Conservation (phyloP, 1,140 invertebrate species). For the Marisa cornuarietis region DNA sequence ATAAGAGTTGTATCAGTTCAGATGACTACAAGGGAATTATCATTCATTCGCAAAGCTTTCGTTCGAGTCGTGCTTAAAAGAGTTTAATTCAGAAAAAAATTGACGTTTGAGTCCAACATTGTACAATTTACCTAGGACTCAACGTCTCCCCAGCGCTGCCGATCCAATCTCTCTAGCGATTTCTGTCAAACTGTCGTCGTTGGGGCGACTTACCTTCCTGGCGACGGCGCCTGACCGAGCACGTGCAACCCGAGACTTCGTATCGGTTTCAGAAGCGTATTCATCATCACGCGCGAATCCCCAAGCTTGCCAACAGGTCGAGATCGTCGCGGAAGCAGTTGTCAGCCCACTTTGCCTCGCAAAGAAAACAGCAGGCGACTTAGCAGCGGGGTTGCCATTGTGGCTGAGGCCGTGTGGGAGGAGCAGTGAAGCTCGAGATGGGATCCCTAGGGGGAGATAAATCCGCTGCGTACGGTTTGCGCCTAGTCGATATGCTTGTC, state of each 20-base stretch:
- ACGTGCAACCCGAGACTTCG: background rate
- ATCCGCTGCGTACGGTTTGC: background rate
- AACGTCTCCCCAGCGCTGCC: too few species aligned
- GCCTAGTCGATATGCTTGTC: too few species aligned
- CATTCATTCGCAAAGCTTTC: too few species aligned
- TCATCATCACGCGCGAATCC: background rate
- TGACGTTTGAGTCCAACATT: too few species aligned
- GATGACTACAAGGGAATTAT: too few species aligned
- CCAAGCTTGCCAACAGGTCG: background rate
- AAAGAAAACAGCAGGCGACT: slow-evolving; percentile 12
- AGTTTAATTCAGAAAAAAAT: too few species aligned
- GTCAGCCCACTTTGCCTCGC: background rate
- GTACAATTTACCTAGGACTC: too few species aligned
- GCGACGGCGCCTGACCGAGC: background rate
- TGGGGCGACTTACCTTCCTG: too few species aligned
- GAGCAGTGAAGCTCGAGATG: background rate
- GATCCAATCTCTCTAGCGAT: too few species aligned
- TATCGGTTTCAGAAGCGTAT: slow-evolving; percentile 6
- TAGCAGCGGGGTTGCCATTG: slow-evolving; percentile 19
- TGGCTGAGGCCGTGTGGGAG: slow-evolving; percentile 16
- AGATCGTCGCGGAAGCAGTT: background rate
- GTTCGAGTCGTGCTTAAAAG: too few species aligned
- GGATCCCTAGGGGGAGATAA: slow-evolving; percentile 4
- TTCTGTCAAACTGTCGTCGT: too few species aligned
- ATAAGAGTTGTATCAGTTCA: too few species aligned